Conservation (phyloP, 1,140 invertebrate genomes). For the Bombus turneri region DNA sequence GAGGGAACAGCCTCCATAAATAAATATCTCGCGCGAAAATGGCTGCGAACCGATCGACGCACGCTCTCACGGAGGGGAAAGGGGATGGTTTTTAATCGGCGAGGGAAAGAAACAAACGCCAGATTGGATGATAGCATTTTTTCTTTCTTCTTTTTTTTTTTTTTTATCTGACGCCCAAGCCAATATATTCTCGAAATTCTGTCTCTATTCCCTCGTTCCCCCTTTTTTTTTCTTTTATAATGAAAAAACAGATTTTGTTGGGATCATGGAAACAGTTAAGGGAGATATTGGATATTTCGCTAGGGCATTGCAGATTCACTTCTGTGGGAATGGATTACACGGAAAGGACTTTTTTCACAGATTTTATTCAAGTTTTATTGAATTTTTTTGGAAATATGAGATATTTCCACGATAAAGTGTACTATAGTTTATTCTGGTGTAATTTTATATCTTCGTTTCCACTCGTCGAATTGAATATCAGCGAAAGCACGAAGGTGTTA, state of each 20-base stretch:
- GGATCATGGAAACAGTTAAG: background rate
- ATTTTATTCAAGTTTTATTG: background rate
- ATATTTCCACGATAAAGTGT: background rate
- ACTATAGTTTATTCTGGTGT: too few species aligned
- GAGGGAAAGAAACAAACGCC: conserved; percentile 31
- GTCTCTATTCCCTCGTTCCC: background rate
- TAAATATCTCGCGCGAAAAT: conserved; percentile 43
- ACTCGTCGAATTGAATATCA: too few species aligned
- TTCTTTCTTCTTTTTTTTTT: background rate
- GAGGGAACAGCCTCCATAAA: conserved; percentile 10
- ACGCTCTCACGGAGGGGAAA: background rate
- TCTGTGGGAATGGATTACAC: background rate
- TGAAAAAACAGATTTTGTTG: conserved; percentile 1
- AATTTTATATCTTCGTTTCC: too few species aligned
- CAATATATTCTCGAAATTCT: conserved; percentile 10
- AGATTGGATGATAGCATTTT: background rate
- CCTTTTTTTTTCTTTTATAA: background rate
- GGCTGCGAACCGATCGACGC: conserved; percentile 16
- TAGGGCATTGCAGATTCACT: background rate
- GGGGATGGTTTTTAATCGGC: conserved; percentile 9
- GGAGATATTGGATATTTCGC: background rate
- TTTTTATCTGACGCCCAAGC: background rate
- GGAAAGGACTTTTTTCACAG: background rate
- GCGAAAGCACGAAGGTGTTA: too few species aligned
- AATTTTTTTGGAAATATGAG: background rate